phyloP scores from a whole-genome alignment of 2,888 invertebrate genomes.

The Parnassius orleans region DNA sequence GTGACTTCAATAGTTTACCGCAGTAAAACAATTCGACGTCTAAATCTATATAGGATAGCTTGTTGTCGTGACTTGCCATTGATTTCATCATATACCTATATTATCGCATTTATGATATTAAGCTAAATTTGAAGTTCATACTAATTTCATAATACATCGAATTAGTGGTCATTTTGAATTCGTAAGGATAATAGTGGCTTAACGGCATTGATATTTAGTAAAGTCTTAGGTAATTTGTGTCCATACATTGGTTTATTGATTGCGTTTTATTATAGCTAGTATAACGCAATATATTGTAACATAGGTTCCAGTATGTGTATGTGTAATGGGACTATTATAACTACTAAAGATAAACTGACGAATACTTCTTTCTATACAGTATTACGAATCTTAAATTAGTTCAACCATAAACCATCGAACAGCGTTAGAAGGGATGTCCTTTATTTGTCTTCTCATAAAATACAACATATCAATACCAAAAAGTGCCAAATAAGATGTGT shows the following conservation, averaged over 20 bases:
- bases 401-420: no score
- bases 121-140: constrained; percentile 61
- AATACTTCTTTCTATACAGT: no score
- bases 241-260: constrained; percentile 41
- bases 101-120: constrained; percentile 37
- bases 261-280: constrained; percentile 38
- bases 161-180: constrained; percentile 63
- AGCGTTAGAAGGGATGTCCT: not conserved
- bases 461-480: constrained; percentile 11
- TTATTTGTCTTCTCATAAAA: not conserved
- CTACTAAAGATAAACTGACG: no score
- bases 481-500: constrained; percentile 11
- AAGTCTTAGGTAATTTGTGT: constrained; percentile 40
- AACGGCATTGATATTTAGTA: constrained; percentile 44
- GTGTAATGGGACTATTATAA: constrained; percentile 53
- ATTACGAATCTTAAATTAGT: no score
- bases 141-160: constrained; percentile 71
- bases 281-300: constrained; percentile 4
- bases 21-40: constrained; percentile 57
- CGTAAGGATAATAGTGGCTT: constrained; percentile 37
- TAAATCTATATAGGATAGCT: constrained; percentile 53
- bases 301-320: constrained; percentile 14
- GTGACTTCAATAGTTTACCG: constrained; percentile 74
- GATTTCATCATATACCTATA: constrained; percentile 48
- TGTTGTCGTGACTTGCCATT: constrained; percentile 64